Base-by-base conservation (phyloP, 1,140 invertebrate genomes). In the Spodoptera litura region DNA sequence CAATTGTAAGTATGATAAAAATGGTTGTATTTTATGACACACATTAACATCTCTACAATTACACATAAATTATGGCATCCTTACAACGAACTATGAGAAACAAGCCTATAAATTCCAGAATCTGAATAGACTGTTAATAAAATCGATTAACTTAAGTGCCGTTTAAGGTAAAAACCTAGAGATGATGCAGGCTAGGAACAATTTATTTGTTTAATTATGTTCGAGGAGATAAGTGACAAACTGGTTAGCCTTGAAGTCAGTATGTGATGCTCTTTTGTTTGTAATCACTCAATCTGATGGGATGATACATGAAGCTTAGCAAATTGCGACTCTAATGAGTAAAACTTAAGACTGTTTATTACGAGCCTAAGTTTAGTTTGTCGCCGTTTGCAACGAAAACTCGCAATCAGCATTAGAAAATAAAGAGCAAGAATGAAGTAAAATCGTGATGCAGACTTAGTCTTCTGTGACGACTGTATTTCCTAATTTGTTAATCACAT, bases 171-270 rank as follows among this genome's bases (percentile, higher is more conserved):
- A 15, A 71, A 20, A 15, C n/a, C 27, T 71, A 35, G 38, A 70
- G 20, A n/a, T 74, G 72, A 75, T 75, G 58, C 62, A 52, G 25
- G 58, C 44, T 75, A 61, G 2, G 20, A 75, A 31, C 58, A 74
- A 75, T 62, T 75, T 75, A 75, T 64, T 64, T 64, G 49, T 64
- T 12, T 61, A 75, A 62, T 62, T 62, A 75, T 61, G 35, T 53
- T 27, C 25, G 49, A 20, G 49, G 55, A 38, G 73, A 64, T 59
- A 52, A 49, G 73, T 51, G 51, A 53, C 12, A 27, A 52, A 75
- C 59, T 25, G 49, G 73, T 75, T 13, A 12, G n/a, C 73, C 73
- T 75, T 75, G 73, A 56, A 52, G 4, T 8, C n/a, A 59, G 64
- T 64, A 35, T 64, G 51, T 53, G 59, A 75, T 53, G 15, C 71